Evolutionary conservation across 53 echinoderm and acorn worm genomes (phyloP), one percentile per base, ranked within the genome.

Genomic region (Crossaster papposus): DNA sequence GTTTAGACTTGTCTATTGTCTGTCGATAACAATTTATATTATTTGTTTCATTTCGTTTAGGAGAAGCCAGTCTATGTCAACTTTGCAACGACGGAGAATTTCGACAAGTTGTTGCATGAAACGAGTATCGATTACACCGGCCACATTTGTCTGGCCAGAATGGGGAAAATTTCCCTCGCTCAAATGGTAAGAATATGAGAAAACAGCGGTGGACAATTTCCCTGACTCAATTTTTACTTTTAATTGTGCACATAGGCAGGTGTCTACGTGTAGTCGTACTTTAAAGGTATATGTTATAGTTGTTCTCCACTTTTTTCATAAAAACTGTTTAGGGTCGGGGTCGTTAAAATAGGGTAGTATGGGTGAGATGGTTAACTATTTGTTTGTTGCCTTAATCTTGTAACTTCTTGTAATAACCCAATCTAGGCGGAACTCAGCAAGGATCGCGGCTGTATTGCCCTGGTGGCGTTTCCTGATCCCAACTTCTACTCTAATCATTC

Each of bases 391-490:
- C n/a, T n/a, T n/a, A n/a, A n/a, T 44, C 0, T 9, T 44, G 44
- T 9, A 44, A 44, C 5, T 15, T 20, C 12, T 2, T 58, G 14
- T 17, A 58, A 58, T 18, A 18, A 14, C 22, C 22, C 15, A 58
- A 3, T 54, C 30, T 54, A 98, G 98, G 92, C 93, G 2, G 28
- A 80, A 52, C 89, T 89, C 64, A 94, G 96, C 77, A 35, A 81
- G 6, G 72, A 92, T 0, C 92, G 93, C 28, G 90, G 89, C 22
- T 93, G 92, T 6, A 77, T 91, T 14, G 99, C 81, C 3, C 89
- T 96, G 1, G 79, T 99, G 14, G 93, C 93, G 28, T 99, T 94
- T 62, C 96, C 96, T 2, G 99, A 96, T 64, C 91, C 92, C 1
- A 64, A 71, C 18, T 89, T 89, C 63, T 99, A 95, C 64, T 87